Percentiles rank a stretch among this genome's conserved stretches.
phyloP scores from a whole-genome alignment of 2,888 invertebrate genomes.

The Hydraecia micacea region DNA sequence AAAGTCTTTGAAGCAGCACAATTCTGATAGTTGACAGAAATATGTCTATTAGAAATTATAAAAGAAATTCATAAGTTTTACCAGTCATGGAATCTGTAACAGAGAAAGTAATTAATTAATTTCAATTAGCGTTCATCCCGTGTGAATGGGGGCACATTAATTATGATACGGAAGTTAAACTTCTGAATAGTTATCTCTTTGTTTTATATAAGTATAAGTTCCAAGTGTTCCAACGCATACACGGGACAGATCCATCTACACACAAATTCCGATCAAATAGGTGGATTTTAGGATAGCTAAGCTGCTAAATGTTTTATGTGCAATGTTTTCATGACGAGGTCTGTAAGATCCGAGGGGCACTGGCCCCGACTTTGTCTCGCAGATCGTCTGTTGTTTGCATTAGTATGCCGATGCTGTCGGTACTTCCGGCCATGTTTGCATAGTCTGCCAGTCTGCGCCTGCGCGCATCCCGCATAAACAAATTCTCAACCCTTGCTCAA shows the following conservation, averaged over 20 bases:
- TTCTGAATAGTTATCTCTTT: slow-evolving; percentile 24
- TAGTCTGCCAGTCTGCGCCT: slow-evolving; percentile 55
- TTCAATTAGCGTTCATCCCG: slow-evolving; percentile 34
- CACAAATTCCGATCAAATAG: not conserved
- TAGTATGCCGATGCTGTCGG: slow-evolving; percentile 61
- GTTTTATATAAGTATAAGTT: not conserved
- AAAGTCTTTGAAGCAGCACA: not conserved
- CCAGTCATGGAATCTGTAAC: slow-evolving; percentile 31
- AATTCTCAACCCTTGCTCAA: slow-evolving; percentile 56
- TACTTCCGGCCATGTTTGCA: slow-evolving; percentile 65
- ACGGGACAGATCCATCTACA: not conserved
- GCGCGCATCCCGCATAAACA: slow-evolving; percentile 72
- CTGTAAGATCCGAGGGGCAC: slow-evolving; percentile 2
- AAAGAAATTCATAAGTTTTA: slow-evolving; percentile 24
- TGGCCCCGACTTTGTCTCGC: slow-evolving; percentile 31
- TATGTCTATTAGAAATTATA: not conserved
- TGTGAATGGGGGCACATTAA: slow-evolving; percentile 47
- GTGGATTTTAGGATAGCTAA: slow-evolving; percentile 5
- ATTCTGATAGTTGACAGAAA: not conserved
- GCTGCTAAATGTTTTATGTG: not conserved
- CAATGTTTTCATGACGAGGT: slow-evolving; percentile 8
- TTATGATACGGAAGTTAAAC: slow-evolving; percentile 25
- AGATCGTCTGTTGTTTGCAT: slow-evolving; percentile 54
- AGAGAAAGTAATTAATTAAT: slow-evolving; percentile 55
- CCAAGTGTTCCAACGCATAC: not conserved